Base-by-base conservation (phyloP, 2,888 invertebrate genomes). In the Pedicia rivosa region DNA sequence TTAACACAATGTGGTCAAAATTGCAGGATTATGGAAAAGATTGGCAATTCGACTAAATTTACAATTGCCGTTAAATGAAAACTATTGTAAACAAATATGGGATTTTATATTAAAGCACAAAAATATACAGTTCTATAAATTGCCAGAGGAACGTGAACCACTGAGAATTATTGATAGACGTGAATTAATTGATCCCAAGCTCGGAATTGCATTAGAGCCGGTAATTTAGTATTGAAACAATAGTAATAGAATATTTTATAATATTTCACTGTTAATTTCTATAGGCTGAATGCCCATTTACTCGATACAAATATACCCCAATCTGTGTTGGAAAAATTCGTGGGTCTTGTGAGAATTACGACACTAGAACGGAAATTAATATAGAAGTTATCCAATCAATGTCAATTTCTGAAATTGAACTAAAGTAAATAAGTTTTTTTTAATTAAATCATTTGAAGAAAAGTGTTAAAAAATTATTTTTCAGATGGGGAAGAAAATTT, bases 321-420 rank as follows among this genome's bases (percentile, higher is more conserved):
- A 57, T 81, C 8, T 63, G 68, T 19, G 66, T 69, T 40, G 41
- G 46, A 17, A 61, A 63, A 3, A 58, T 73, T 2, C 64, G 66
- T 48, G 81, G 81, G 1, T 82, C 82, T 4, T 82, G 82, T 56
- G 53, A 67, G 4, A 63, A 67, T 13, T 83, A 72, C 50, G 44
- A 66, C 4, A 66, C 67, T 2, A 64, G 82, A 20, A 61, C 56
- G 38, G 56, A 67, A 36, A 58, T 80, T 15, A 61, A 65, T 5
- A 28, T 42, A 7, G 45, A 57, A 1, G 46, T 51, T 6, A 54
- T 73, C 0, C 55, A 56, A 28, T 49, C 48, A 5, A 49, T 67
- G 38, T 55, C 52, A 8, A 48, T 74, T 4, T 51, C 61, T 2
- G 64, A 72, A 25, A 66, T 64, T 4, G 47, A 56, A 17, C 49